Evolutionary conservation across 2,888 invertebrate species (phyloP).

Genomic region (Caenorhabditis japonica): DNA sequence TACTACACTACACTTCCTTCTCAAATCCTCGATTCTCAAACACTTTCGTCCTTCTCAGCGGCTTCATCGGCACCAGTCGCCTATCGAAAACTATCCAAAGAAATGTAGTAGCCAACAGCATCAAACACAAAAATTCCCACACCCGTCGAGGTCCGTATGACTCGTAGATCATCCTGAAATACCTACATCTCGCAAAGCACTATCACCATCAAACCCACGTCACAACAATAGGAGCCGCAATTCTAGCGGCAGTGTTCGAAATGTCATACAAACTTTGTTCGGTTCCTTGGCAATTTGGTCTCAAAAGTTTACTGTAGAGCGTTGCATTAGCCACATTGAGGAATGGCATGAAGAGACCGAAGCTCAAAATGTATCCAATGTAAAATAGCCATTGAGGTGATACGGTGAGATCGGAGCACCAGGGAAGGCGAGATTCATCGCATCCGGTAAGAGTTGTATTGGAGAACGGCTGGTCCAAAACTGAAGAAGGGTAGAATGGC

Average conservation of each 20-base stretch:
- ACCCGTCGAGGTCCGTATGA: slow-evolving; percentile 37
- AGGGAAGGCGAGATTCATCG: slow-evolving; percentile 24
- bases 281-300: slow-evolving; percentile 47
- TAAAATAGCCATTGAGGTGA: slow-evolving; percentile 44
- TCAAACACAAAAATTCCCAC: slow-evolving; percentile 42
- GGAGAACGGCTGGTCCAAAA: slow-evolving; percentile 10
- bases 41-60: slow-evolving; percentile 22
- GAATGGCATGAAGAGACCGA: slow-evolving; percentile 49
- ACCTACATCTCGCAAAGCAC: not conserved
- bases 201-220: slow-evolving; percentile 9
- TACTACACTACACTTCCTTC: slow-evolving; percentile 9
- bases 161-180: slow-evolving; percentile 36
- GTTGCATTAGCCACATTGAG: slow-evolving; percentile 50
- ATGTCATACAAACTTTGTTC: slow-evolving; percentile 52
- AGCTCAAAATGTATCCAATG: slow-evolving; percentile 40
- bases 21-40: slow-evolving; percentile 40
- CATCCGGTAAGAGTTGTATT: slow-evolving; percentile 33
- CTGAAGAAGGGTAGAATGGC: slow-evolving; percentile 33
- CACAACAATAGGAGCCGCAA: slow-evolving; percentile 42
- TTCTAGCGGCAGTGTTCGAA: slow-evolving; percentile 44
- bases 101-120: slow-evolving; percentile 33
- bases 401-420: slow-evolving; percentile 21
- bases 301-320: slow-evolving; percentile 41
- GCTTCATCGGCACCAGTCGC: slow-evolving; percentile 43
- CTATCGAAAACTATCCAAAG: slow-evolving; percentile 50